phyloP scores from a whole-genome alignment of 1,140 invertebrate genomes.

The Copidosoma floridanum region DNA sequence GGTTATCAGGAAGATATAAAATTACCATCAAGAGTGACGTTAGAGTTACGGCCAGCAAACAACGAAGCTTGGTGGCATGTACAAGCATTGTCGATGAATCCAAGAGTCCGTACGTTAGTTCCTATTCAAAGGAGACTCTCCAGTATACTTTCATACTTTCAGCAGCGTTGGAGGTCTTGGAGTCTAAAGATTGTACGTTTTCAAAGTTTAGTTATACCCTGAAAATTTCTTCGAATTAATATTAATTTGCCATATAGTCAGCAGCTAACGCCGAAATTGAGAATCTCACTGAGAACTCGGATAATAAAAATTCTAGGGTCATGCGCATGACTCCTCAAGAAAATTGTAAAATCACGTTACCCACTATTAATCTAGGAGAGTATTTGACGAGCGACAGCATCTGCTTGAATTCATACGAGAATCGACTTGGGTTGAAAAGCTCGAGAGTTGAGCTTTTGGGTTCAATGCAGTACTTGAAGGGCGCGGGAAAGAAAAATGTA shows the following conservation, averaged over 20 bases:
- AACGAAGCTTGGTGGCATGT: constrained; percentile 81
- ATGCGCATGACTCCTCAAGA: constrained; percentile 58
- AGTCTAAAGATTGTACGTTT: constrained; percentile 62
- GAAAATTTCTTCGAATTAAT: not conserved
- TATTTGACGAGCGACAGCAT: constrained; percentile 73
- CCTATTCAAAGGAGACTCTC: constrained; percentile 74
- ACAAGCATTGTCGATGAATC: constrained; percentile 86
- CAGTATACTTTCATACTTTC: constrained; percentile 73
- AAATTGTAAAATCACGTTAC: constrained; percentile 63
- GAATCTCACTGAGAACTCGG: constrained; percentile 8
- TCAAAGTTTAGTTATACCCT: constrained; percentile 5
- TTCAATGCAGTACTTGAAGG: constrained; percentile 50
- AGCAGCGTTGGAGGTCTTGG: constrained; percentile 71
- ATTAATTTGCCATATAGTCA: too few species aligned
- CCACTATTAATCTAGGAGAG: constrained; percentile 70
- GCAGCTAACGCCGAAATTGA: constrained; percentile 12
- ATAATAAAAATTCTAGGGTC: constrained; percentile 32
- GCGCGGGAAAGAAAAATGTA: constrained; percentile 50
- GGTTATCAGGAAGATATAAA: constrained; percentile 77
- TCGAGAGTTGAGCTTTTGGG: constrained; percentile 48
- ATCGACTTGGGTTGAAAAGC: constrained; percentile 62
- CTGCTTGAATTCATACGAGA: constrained; percentile 70
- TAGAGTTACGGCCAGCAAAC: constrained; percentile 75
- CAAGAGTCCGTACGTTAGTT: constrained; percentile 72
- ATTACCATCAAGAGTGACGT: constrained; percentile 74